These are phyloP conservation scores for Agapornis canus DNA, from an alignment of 2,797 vertebrate genomes.

Conservation along the genomic window DNA sequence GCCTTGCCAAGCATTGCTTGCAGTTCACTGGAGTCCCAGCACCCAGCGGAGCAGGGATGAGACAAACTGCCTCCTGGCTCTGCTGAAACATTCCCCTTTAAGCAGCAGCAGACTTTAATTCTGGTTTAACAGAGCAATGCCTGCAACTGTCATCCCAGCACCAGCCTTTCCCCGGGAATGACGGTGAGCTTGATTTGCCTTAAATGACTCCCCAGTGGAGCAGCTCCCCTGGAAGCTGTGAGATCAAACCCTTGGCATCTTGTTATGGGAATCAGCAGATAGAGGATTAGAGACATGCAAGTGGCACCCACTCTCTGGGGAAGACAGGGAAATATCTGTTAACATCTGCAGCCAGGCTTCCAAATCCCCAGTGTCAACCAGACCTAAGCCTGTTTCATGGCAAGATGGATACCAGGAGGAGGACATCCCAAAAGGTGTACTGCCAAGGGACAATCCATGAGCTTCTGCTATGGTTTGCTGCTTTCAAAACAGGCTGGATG, in stretches of 20 bases:
- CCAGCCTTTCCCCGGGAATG: background rate
- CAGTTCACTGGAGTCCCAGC: background rate
- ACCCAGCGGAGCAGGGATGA: background rate
- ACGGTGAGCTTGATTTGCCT: background rate
- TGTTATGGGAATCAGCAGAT: background rate
- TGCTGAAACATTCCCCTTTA: background rate
- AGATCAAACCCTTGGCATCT: conserved; percentile 23
- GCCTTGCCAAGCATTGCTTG: background rate
- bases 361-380: background rate
- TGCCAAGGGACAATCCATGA: background rate
- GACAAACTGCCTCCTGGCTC: background rate
- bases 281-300: background rate
- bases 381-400: background rate
- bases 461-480: background rate
- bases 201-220: background rate
- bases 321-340: background rate
- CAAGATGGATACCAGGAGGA: background rate
- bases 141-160: background rate
- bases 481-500: background rate
- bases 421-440: background rate
- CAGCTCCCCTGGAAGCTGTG: background rate
- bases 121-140: background rate
- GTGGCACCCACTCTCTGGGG: background rate
- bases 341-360: background rate
- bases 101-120: background rate